Conservation (phyloP, 2,888 invertebrate genomes). For the Leucophenga montana region DNA sequence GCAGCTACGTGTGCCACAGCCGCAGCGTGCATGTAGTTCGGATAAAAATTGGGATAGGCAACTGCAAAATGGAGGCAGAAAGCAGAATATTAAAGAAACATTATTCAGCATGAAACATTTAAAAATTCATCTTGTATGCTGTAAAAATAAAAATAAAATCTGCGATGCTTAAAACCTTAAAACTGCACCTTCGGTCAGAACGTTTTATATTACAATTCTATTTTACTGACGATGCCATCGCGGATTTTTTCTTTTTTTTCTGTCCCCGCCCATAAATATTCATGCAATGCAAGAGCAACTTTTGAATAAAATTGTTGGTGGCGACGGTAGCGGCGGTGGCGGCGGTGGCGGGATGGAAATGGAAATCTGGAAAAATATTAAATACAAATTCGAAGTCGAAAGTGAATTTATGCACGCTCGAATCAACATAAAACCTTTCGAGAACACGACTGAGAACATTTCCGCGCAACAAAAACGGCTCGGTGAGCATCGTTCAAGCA, state of each 20-base stretch:
- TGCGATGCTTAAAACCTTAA: constrained; percentile 48
- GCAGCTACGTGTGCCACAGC: constrained; percentile 84
- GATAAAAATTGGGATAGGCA: constrained; percentile 82
- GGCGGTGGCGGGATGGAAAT: background rate
- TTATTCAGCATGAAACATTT: background rate
- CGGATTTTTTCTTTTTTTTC: background rate
- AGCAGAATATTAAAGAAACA: background rate
- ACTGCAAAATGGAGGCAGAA: constrained; percentile 70
- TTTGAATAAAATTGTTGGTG: constrained; percentile 51
- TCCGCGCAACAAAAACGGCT: constrained; percentile 9
- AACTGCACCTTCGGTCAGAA: constrained; percentile 53
- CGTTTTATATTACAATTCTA: constrained; percentile 26
- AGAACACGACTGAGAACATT: constrained; percentile 34
- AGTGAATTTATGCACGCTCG: constrained; percentile 49
- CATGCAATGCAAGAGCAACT: constrained; percentile 17
- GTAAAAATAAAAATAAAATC: constrained; percentile 9
- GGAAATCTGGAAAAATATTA: constrained; percentile 13
- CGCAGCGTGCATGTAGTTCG: constrained; percentile 82
- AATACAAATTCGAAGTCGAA: constrained; percentile 15
- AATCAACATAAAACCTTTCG: constrained; percentile 61
- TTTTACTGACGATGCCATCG: constrained; percentile 17
- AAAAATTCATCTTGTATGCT: background rate
- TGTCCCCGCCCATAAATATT: constrained; percentile 25
- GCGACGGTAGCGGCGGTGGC: constrained; percentile 12
- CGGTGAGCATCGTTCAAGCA: constrained; percentile 8